These are phyloP conservation scores for Phasianus colchicus DNA, from an alignment of 2,113 vertebrate species.

Conservation along the genomic window DNA sequence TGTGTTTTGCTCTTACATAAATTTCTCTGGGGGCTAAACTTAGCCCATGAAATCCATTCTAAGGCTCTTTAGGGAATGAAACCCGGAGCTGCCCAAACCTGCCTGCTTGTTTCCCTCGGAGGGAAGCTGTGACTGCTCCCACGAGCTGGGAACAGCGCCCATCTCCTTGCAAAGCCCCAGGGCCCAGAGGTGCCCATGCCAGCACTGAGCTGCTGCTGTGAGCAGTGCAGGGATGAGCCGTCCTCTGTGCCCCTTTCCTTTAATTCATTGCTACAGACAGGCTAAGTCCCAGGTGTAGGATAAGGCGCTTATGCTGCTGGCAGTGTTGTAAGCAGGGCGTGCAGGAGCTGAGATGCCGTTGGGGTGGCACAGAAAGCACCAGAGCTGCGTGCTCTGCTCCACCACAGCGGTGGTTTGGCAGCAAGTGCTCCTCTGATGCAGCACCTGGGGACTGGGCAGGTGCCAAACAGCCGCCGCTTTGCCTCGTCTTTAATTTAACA, in stretches of 20 bases:
- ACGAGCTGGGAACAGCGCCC: neutral
- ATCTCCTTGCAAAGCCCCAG: neutral
- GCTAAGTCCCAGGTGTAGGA: neutral
- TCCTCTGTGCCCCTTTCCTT: neutral
- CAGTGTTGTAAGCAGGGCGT: neutral
- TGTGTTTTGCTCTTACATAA: neutral
- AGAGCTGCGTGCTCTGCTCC: neutral
- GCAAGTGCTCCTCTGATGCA: neutral
- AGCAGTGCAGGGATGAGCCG: neutral
- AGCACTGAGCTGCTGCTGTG: neutral
- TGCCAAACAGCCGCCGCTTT: neutral
- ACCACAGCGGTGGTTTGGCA: neutral
- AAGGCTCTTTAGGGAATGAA: neutral
- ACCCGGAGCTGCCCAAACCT: constrained; percentile 16
- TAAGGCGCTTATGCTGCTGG: neutral
- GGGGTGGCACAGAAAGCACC: neutral
- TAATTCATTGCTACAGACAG: neutral
- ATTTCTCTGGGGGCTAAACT: neutral
- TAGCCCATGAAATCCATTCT: neutral
- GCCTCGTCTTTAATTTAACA: neutral
- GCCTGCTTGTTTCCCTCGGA: neutral
- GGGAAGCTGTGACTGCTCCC: neutral
- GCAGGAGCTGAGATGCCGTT: neutral
- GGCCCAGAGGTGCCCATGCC: neutral
- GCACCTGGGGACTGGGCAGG: neutral